Percentiles rank a stretch among this genome's conserved stretches.
phyloP scores from a whole-genome alignment of 2,888 invertebrate genomes.

The Phragmatobia fuliginosa region DNA sequence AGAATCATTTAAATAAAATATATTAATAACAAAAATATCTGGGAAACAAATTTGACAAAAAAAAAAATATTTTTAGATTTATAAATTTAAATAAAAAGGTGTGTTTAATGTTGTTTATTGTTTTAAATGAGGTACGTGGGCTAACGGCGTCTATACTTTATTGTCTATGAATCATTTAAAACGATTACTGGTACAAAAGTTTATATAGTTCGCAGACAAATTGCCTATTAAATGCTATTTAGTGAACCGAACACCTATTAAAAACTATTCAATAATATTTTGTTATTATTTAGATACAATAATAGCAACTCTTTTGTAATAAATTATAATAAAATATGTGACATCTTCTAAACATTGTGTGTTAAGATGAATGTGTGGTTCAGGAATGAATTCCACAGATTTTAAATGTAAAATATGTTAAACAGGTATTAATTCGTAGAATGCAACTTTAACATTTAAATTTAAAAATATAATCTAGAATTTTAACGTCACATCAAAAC shows the following conservation, averaged over 20 bases:
- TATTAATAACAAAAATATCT: not conserved
- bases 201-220: slow-evolving; percentile 40
- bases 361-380: slow-evolving; percentile 51
- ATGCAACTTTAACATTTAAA: slow-evolving; percentile 49
- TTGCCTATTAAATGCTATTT: slow-evolving; percentile 46
- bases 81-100: not conserved
- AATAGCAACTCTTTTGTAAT: slow-evolving; percentile 39
- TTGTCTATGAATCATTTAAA: slow-evolving; percentile 42
- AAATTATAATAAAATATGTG: slow-evolving; percentile 55
- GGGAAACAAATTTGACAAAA: not conserved
- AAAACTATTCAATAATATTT: slow-evolving; percentile 40
- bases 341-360: slow-evolving; percentile 52
- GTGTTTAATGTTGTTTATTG: slow-evolving; percentile 19
- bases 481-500: slow-evolving; percentile 3
- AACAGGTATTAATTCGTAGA: slow-evolving; percentile 51
- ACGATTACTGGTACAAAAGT: slow-evolving; percentile 37
- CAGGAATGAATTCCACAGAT: slow-evolving; percentile 41
- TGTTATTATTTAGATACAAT: slow-evolving; percentile 42
- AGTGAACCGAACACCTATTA: slow-evolving; percentile 40
- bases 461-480: slow-evolving; percentile 1
- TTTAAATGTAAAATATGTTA: slow-evolving; percentile 45
- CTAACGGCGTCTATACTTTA: slow-evolving; percentile 18
- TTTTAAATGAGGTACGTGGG: slow-evolving; percentile 11
- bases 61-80: not conserved
- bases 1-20: too few relatives aligned